Evolutionary conservation across 2,888 invertebrate species (phyloP), one percentile per base, ranked within the genome.

Genomic region (Plagiodera versicolora): DNA sequence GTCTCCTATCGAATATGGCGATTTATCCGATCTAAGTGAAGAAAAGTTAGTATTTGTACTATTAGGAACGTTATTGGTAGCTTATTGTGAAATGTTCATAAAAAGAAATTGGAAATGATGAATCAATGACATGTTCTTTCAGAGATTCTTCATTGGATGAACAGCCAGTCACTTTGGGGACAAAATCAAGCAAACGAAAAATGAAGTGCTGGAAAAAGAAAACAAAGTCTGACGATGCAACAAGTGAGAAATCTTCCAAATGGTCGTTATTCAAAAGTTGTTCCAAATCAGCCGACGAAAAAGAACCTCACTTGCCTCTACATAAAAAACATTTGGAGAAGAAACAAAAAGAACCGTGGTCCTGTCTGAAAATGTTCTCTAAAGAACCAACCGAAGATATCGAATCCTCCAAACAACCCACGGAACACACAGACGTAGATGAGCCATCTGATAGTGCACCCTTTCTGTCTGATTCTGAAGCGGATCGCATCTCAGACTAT

Each of bases 1-100:
- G 66, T 84, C 85, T 0, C 91, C 91, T 0, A 81, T 87, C 2
- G 89, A 91, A 45, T 93, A 92, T 73, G 90, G 90, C 0, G 92
- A 92, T 73, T 66, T 87, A 0, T 89, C 90, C 48, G 92, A 92
- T 71, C 77, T 89, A 17, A 91, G 91, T 65, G 87, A 92, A 72
- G 91, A 92, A 79, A 86, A 81, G 92, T 92, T 3, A 39, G 39
- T 39, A 14, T n/a, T n/a, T n/a, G n/a, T n/a, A n/a, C n/a, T n/a
- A n/a, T n/a, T n/a, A n/a, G n/a, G n/a, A n/a, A n/a, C n/a, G n/a
- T n/a, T n/a, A n/a, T n/a, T n/a, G n/a, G n/a, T n/a, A n/a, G n/a
- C n/a, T n/a, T n/a, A n/a, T n/a, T n/a, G n/a, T n/a, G n/a, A n/a
- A n/a, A n/a, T n/a, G n/a, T n/a, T n/a, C n/a, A n/a, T n/a, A n/a